phyloP scores from a whole-genome alignment of 2,797 vertebrate species.

The Pantherophis vulpinus region DNA sequence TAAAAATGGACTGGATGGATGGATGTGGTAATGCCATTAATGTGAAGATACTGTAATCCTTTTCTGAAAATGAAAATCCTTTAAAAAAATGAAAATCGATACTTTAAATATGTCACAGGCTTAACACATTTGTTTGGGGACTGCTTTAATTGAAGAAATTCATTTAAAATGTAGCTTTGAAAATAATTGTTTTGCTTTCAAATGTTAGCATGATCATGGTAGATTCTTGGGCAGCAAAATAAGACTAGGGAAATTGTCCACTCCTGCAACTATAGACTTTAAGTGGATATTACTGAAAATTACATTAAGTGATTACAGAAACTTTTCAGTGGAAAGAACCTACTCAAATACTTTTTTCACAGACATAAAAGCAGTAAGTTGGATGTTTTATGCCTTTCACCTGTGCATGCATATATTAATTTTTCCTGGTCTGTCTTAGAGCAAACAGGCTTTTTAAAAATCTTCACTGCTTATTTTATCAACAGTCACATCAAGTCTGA shows the following conservation, averaged over 20 bases:
- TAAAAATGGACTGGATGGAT: background rate
- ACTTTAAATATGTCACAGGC: background rate
- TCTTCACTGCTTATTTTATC: background rate
- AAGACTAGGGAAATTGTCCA: background rate
- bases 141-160: background rate
- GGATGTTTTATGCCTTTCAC: background rate
- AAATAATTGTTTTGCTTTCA: background rate
- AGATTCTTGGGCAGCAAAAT: background rate
- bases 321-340: background rate
- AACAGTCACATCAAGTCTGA: background rate
- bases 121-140: background rate
- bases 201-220: background rate
- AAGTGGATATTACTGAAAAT: background rate
- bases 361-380: background rate
- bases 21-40: background rate
- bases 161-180: background rate
- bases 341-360: background rate
- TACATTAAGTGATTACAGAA: background rate
- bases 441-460: background rate
- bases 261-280: background rate
- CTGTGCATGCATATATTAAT: too few species aligned
- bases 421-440: background rate
- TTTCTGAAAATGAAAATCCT: background rate
- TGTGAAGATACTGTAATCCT: background rate
- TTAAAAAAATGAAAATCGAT: background rate